Evolutionary conservation across 2,888 invertebrate species (phyloP).

Genomic region (Acleris holmiana): DNA sequence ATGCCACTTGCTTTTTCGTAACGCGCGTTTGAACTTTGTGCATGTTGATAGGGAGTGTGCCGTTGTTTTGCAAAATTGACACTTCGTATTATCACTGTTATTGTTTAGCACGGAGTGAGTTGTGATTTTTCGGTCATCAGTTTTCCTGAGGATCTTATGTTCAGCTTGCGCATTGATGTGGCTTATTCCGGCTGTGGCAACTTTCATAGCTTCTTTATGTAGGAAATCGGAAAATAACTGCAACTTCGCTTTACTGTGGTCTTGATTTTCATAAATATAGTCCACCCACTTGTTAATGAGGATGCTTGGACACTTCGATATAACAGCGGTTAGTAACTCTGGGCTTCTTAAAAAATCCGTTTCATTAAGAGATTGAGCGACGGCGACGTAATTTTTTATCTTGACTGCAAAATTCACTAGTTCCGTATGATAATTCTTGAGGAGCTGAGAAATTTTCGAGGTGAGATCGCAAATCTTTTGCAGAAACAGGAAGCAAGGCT

Average conservation of each 20-base stretch:
- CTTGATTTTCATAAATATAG: conserved; percentile 5
- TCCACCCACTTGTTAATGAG: conserved; percentile 10
- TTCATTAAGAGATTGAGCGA: conserved; percentile 7
- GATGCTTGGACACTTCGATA: conserved; percentile 1
- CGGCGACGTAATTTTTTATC: neutral
- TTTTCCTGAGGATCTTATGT: neutral
- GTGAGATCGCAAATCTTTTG: no score
- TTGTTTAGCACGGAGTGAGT: conserved; percentile 1
- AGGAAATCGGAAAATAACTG: conserved; percentile 7
- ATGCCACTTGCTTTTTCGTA: conserved; percentile 3
- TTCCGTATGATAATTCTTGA: conserved; percentile 6
- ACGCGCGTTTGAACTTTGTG: conserved; percentile 1
- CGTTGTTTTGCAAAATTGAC: neutral
- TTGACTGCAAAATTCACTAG: conserved; percentile 1
- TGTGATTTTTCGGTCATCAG: neutral
- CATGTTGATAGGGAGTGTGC: neutral
- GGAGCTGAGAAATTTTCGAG: no score
- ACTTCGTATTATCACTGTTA: neutral
- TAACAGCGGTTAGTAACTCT: no score
- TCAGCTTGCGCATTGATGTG: neutral
- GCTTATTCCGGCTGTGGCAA: conserved; percentile 16
- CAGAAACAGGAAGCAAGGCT: no score
- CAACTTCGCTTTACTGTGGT: neutral
- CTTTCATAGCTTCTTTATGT: conserved; percentile 4
- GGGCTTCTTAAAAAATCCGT: conserved; percentile 12